Conservation (phyloP, 2,113 vertebrate species). For the Lontra canadensis region DNA sequence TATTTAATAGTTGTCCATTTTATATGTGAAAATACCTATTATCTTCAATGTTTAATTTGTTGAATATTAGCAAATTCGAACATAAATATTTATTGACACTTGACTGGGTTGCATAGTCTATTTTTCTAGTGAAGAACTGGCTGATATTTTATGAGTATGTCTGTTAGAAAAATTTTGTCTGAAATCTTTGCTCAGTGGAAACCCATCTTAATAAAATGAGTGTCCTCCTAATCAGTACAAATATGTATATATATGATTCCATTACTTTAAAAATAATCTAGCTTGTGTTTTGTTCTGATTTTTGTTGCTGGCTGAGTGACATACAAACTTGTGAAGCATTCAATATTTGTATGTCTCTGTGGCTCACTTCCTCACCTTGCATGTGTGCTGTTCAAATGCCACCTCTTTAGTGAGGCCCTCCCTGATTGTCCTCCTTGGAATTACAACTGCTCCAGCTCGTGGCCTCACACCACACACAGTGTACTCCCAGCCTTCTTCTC, state of each 20-base stretch:
- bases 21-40: not conserved
- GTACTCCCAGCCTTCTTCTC: not conserved
- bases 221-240: not conserved
- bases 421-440: not conserved
- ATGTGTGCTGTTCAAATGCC: not conserved
- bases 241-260: not conserved
- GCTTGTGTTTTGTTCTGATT: not conserved
- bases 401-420: not conserved
- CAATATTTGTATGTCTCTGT: fast-evolving
- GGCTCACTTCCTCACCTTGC: not conserved
- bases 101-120: not conserved
- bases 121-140: not conserved
- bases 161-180: not conserved
- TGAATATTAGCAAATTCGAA: not conserved
- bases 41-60: not conserved
- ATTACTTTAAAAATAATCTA: not conserved
- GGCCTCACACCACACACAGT: not conserved
- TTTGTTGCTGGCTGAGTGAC: not conserved
- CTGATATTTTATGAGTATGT: not conserved
- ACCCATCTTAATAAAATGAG: not conserved
- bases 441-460: not conserved
- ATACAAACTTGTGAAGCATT: not conserved
- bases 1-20: not conserved
- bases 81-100: not conserved
- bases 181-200: not conserved